phyloP scores from a whole-genome alignment of 2,113 vertebrate species.

The Macquaria australasica region DNA sequence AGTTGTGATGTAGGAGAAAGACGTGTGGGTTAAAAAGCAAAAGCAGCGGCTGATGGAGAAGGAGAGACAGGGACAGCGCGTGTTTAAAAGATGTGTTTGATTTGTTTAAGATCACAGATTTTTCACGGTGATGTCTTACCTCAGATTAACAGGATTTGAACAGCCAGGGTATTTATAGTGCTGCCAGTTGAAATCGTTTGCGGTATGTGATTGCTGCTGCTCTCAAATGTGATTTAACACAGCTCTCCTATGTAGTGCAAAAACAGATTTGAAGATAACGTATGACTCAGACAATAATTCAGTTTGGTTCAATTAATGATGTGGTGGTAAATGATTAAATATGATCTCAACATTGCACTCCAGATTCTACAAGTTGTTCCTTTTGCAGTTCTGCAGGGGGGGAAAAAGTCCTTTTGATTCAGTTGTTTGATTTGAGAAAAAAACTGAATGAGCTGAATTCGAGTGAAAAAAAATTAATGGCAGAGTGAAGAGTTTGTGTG shows the following conservation, averaged over 20 bases:
- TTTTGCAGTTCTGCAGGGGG: not conserved
- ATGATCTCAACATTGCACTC: conserved; percentile 8
- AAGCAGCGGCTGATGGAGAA: not conserved
- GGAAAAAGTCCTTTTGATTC: conserved; percentile 4
- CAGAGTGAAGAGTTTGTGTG: conserved; percentile 6
- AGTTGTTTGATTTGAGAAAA: not conserved
- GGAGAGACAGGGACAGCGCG: not conserved
- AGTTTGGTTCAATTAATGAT: conserved; percentile 32
- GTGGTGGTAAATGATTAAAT: conserved; percentile 41
- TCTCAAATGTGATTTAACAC: conserved; percentile 57
- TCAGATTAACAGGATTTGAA: conserved; percentile 54
- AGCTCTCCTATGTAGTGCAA: not conserved
- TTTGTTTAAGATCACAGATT: conserved; percentile 38
- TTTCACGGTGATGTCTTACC: conserved; percentile 9
- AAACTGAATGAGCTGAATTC: not conserved
- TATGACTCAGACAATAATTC: conserved; percentile 33
- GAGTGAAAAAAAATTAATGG: not conserved
- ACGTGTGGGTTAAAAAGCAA: conserved; percentile 5
- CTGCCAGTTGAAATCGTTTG: conserved; percentile 39
- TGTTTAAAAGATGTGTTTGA: conserved; percentile 26
- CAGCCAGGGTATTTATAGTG: conserved; percentile 47
- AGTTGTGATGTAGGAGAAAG: conserved; percentile 34
- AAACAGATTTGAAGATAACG: conserved; percentile 45
- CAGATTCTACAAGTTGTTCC: conserved; percentile 23
- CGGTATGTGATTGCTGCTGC: conserved; percentile 20